Base-by-base conservation (phyloP, 2,797 vertebrate species). In the Capromys pilorides region DNA sequence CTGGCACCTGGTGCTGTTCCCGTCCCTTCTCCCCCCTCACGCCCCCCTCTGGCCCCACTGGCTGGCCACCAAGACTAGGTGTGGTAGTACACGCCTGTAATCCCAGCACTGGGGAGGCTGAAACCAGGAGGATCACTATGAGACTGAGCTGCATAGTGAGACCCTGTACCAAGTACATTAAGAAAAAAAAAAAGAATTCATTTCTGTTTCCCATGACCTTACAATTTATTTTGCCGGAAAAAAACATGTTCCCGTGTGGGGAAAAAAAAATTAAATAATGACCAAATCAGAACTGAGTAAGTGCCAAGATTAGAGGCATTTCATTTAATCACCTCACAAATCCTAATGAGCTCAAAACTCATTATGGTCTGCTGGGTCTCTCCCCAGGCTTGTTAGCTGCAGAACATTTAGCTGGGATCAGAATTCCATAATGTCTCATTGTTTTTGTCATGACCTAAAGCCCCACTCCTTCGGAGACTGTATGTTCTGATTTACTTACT, bases 371-470 rank as follows among this genome's bases (percentile, higher is more conserved):
- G 78, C 67, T 16, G 26, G 26, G 24, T 19, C 31, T 88, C 77
- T 81, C 19, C 18, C 16, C 33, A 51, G 54, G 49, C 75, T 79
- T 62, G 9, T 77, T 79, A 57, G 19, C 54, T 84, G 67, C 31
- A 51, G 80, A 83, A 22, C 28, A 61, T 94, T 94, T 96, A 77
- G 10, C 79, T 67, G 45, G 64, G n/a, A 86, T 94, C 69, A 61
- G 82, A 89, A 66, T 57, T 49, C 91, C 54, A 7, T 62, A 49
- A 21, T 45, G 36, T 18, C 64, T 81, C 77, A 22, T 79, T 84
- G 21, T 49, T 61, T 86, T 67, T 36, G 31, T 83, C 54, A 14
- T 10, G 61, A 45, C 62, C 71, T 57, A 91, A 80, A 80, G 61
- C 88, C 45, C 57, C 24, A 57, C 24, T 86, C 31, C 2, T 93